Evolutionary conservation across 2,797 vertebrate species (phyloP).

Genomic region (Chaetodon trifasciatus): DNA sequence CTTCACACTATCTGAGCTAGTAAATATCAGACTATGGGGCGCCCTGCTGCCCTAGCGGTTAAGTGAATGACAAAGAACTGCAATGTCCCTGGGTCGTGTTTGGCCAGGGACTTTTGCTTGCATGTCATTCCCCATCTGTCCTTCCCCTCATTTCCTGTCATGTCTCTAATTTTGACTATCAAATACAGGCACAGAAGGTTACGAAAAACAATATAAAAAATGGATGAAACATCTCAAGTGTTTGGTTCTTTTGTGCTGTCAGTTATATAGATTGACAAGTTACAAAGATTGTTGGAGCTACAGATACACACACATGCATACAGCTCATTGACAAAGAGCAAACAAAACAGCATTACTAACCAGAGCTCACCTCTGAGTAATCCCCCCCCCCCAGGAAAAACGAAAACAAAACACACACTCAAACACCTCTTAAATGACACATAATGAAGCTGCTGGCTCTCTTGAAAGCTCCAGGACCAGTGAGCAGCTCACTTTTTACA

Average conservation of each 20-base stretch:
- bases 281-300: neutral
- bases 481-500: conserved; percentile 32
- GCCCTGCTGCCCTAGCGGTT: neutral
- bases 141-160: neutral
- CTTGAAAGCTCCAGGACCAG: conserved; percentile 16
- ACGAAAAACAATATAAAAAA: neutral
- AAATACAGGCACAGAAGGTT: neutral
- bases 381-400: neutral
- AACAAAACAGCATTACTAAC: conserved; percentile 22
- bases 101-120: neutral
- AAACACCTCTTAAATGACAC: conserved; percentile 67
- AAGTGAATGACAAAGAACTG: neutral
- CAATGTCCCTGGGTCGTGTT: neutral
- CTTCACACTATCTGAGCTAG: neutral
- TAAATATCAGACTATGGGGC: neutral
- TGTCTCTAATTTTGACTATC: neutral
- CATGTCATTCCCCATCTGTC: neutral
- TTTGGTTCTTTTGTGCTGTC: neutral
- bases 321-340: conserved; percentile 20
- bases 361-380: conserved; percentile 40
- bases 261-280: neutral
- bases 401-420: conserved; percentile 9
- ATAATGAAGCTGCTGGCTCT: conserved; percentile 53
- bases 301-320: neutral
- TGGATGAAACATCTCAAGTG: neutral